Evolutionary conservation across 2,797 vertebrate genomes (phyloP).

Genomic region (Macrochelys suwanniensis): DNA sequence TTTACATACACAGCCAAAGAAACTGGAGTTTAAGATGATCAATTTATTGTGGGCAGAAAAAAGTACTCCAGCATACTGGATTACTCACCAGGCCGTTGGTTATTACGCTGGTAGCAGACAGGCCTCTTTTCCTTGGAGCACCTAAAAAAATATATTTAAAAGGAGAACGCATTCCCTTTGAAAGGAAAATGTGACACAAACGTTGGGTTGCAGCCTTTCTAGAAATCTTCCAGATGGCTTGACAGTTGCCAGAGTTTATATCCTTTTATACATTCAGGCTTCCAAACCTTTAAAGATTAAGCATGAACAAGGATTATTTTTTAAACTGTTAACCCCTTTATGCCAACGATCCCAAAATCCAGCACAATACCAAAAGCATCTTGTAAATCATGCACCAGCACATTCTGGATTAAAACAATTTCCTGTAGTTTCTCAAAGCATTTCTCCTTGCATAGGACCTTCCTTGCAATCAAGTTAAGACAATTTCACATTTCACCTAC

Average conservation of each 20-base stretch:
- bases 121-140: background rate
- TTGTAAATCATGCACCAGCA: background rate
- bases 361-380: background rate
- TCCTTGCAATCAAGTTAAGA: background rate
- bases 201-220: background rate
- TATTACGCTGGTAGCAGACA: background rate
- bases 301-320: background rate
- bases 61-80: background rate
- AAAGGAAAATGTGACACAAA: background rate
- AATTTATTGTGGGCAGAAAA: background rate
- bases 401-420: background rate
- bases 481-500: background rate
- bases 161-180: background rate
- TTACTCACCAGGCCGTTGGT: background rate
- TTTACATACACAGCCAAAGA: background rate
- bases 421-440: background rate
- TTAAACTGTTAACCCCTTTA: background rate
- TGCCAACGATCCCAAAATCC: background rate
- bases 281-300: rapidly evolving
- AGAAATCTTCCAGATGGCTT: background rate
- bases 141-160: background rate
- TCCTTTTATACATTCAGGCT: background rate
- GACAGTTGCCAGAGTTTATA: background rate
- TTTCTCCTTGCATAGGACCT: background rate
- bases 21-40: background rate